phyloP scores from a whole-genome alignment of 2,888 invertebrate species.

The Tineola bisselliella region DNA sequence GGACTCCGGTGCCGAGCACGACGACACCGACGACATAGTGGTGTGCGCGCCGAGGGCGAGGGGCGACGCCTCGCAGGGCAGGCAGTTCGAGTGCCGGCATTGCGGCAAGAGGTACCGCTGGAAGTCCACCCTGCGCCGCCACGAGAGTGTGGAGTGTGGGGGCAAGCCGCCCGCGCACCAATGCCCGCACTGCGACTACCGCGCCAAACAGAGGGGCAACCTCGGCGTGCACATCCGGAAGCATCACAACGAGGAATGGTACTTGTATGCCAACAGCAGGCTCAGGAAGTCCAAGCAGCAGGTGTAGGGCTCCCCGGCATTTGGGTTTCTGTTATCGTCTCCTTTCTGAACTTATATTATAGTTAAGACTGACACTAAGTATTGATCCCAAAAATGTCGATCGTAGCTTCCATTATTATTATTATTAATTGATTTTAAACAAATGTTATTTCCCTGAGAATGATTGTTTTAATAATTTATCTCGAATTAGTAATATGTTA shows the following conservation, averaged over 20 bases:
- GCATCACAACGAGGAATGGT: slow-evolving; percentile 73
- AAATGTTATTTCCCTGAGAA: not conserved
- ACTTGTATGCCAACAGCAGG: slow-evolving; percentile 58
- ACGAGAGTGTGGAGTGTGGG: slow-evolving; percentile 86
- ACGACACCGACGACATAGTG: slow-evolving; percentile 63
- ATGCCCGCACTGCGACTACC: slow-evolving; percentile 81
- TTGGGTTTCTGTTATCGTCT: slow-evolving; percentile 48
- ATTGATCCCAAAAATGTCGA: slow-evolving; percentile 27
- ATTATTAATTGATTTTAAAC: not conserved
- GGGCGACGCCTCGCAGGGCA: slow-evolving; percentile 46
- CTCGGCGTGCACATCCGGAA: slow-evolving; percentile 83
- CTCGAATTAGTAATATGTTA: slow-evolving; percentile 5
- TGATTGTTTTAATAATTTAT: not conserved
- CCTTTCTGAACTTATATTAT: slow-evolving; percentile 57
- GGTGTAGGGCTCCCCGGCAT: slow-evolving; percentile 17
- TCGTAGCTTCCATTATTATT: slow-evolving; percentile 10
- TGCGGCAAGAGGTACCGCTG: slow-evolving; percentile 88
- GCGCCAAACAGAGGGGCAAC: slow-evolving; percentile 84
- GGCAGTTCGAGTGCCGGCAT: slow-evolving; percentile 81
- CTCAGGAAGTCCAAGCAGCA: slow-evolving; percentile 47
- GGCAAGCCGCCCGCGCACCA: slow-evolving; percentile 85
- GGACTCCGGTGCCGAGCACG: slow-evolving; percentile 60
- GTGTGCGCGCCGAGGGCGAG: slow-evolving; percentile 31
- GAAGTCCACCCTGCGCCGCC: slow-evolving; percentile 84
- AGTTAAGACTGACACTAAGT: slow-evolving; percentile 64